Percentiles rank a stretch among this genome's conserved stretches.
Evolutionary conservation across 1,140 invertebrate species (phyloP).

Genomic region (Pentalonia nigronervosa): DNA sequence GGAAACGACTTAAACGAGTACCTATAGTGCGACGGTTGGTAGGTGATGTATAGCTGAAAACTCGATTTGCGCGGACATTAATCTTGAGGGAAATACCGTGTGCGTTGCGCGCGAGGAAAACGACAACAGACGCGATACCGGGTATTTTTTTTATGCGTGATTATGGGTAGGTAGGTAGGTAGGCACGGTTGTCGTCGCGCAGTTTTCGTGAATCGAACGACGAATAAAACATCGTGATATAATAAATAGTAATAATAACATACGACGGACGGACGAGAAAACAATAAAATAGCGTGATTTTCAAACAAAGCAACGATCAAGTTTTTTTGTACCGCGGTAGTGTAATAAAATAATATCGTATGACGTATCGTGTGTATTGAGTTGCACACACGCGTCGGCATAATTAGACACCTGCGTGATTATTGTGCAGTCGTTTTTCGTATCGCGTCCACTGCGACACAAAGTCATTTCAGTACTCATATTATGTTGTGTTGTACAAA

Average conservation of each 20-base stretch:
- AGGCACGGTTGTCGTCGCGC: too few relatives aligned
- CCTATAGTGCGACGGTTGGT: background rate
- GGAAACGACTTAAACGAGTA: background rate
- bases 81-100: background rate
- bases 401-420: background rate
- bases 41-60: background rate
- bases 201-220: too few relatives aligned
- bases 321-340: background rate
- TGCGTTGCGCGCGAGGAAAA: background rate
- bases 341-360: background rate
- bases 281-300: background rate
- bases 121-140: too few relatives aligned
- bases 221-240: too few relatives aligned
- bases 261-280: background rate
- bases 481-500: background rate
- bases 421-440: background rate
- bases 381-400: background rate
- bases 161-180: too few relatives aligned
- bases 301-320: background rate
- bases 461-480: background rate
- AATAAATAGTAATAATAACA: too few relatives aligned
- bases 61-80: background rate
- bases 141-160: background rate
- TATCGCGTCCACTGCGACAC: background rate
- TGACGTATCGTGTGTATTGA: background rate